A percentile compares a stretch with the other conserved stretches of the same genome.
Evolutionary conservation across 2,113 vertebrate genomes (phyloP).

Genomic region (Cololabis saira): DNA sequence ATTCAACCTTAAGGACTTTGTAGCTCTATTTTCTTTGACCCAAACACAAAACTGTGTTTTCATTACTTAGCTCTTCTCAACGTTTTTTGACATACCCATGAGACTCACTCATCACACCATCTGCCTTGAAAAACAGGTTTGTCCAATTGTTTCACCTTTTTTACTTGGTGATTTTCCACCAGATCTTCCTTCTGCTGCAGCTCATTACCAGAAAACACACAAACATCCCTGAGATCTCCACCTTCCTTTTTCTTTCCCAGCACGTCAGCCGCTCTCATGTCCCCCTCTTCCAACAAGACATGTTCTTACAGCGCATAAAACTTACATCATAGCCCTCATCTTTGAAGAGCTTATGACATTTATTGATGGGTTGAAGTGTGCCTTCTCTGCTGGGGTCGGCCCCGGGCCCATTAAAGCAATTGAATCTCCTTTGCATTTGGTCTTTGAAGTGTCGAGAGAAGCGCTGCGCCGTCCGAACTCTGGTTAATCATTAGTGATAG

Average conservation of each 20-base stretch:
- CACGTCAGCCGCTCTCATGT: slow-evolving; percentile 7
- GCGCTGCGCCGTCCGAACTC: slow-evolving; percentile 8
- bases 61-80: neutral
- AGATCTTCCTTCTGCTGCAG: slow-evolving; percentile 2
- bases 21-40: neutral
- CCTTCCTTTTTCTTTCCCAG: too few relatives aligned
- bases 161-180: too few relatives aligned
- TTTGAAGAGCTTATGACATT: slow-evolving; percentile 57
- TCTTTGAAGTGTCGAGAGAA: slow-evolving; percentile 62
- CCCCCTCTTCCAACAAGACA: slow-evolving; percentile 3
- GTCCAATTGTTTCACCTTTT: neutral
- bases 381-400: neutral
- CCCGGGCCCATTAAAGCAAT: slow-evolving; percentile 55
- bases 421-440: slow-evolving; percentile 36
- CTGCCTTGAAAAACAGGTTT: too few relatives aligned
- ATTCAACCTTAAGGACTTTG: too few relatives aligned
- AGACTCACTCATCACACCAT: too few relatives aligned
- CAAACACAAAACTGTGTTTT: neutral
- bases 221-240: too few relatives aligned
- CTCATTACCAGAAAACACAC: slow-evolving; percentile 41
- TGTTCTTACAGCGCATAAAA: slow-evolving; percentile 41
- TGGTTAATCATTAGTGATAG: slow-evolving; percentile 54
- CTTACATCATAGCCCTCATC: slow-evolving; percentile 52
- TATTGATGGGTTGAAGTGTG: slow-evolving; percentile 53
- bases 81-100: too few relatives aligned